Evolutionary conservation across 2,797 vertebrate genomes (phyloP).

Genomic region (Labroides dimidiatus): DNA sequence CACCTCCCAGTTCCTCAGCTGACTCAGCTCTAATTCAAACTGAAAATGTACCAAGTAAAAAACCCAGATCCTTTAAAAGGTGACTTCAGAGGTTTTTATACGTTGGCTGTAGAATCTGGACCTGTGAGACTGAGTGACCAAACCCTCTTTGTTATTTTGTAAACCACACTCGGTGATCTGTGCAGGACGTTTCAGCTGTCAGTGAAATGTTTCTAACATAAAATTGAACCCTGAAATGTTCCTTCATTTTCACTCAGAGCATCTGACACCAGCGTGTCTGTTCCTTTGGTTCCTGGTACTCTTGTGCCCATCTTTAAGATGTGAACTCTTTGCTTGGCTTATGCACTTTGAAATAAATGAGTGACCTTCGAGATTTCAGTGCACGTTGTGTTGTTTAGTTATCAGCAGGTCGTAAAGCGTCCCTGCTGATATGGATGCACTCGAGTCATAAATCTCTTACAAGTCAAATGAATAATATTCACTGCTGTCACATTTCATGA

Average conservation of each 20-base stretch:
- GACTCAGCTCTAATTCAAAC: too few species aligned
- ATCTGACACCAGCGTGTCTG: neutral
- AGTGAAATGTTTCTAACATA: neutral
- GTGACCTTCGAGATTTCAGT: neutral
- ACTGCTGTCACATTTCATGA: too few species aligned
- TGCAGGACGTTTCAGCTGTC: neutral
- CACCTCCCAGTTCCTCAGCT: neutral
- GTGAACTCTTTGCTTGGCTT: neutral
- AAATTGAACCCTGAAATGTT: neutral
- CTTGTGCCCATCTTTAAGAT: neutral
- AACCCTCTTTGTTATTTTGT: neutral
- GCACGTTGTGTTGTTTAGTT: neutral
- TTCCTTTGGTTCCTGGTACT: neutral
- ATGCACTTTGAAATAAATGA: neutral
- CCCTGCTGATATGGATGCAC: neutral
- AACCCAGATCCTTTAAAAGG: neutral
- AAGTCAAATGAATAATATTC: too few species aligned
- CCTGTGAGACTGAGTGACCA: neutral
- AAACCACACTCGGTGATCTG: neutral
- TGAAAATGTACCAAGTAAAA: too few species aligned
- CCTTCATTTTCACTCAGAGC: slow-evolving; percentile 17
- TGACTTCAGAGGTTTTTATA: neutral
- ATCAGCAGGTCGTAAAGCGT: too few species aligned
- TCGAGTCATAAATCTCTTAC: too few species aligned
- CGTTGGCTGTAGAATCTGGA: neutral